Percentiles rank a stretch among this genome's conserved stretches.
Conservation (phyloP, 2,888 invertebrate genomes). For the Diarsia rubi region DNA sequence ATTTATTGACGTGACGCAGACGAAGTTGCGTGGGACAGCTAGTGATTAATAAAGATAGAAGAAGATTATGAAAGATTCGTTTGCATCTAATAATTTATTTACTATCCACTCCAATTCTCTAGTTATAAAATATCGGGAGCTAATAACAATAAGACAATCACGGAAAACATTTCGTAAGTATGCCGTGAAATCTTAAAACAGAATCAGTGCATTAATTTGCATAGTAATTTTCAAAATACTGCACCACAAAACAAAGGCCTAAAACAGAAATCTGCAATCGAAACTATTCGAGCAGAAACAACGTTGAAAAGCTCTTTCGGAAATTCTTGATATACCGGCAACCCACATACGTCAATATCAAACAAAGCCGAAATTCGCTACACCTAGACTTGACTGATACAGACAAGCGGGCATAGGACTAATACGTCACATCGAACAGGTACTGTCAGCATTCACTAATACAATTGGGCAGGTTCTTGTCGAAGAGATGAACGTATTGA, state of each 20-base stretch:
- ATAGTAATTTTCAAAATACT: not conserved
- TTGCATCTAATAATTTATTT: too few species aligned
- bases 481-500: conserved; percentile 24
- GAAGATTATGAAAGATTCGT: too few species aligned
- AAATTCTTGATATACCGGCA: conserved; percentile 1
- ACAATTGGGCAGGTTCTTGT: conserved; percentile 40
- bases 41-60: too few species aligned
- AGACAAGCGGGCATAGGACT: conserved; percentile 21
- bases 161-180: too few species aligned
- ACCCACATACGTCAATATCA: conserved; percentile 24
- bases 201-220: too few species aligned
- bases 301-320: not conserved
- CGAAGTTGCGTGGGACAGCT: too few species aligned
- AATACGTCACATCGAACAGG: conserved; percentile 41
- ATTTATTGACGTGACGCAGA: too few species aligned
- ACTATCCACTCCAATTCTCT: too few species aligned
- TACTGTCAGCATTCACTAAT: conserved; percentile 44
- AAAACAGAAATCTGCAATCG: not conserved
- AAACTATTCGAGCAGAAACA: conserved; percentile 9
- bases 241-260: not conserved
- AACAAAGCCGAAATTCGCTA: conserved; percentile 29
- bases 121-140: too few species aligned
- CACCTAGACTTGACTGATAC: conserved; percentile 15
- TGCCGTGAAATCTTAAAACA: too few species aligned
- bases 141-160: too few species aligned